phyloP scores from a whole-genome alignment of 2,113 vertebrate species.

The Hyaena hyaena region DNA sequence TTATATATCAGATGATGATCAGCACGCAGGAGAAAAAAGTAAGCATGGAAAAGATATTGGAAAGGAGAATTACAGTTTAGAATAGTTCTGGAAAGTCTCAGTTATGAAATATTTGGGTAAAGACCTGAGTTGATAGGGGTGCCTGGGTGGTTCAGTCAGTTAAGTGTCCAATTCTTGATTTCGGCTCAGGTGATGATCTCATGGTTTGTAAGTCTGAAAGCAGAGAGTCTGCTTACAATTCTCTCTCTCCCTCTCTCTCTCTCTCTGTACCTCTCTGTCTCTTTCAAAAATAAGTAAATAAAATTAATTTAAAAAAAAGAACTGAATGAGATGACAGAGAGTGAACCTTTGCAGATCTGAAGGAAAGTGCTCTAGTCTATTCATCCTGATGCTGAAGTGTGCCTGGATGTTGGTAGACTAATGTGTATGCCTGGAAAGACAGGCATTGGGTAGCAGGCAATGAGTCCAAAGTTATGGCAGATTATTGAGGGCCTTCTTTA shows the following conservation, averaged over 20 bases:
- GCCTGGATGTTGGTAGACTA: not conserved
- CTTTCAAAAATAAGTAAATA: no score
- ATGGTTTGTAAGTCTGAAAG: no score
- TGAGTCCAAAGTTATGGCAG: not conserved
- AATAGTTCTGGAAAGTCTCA: not conserved
- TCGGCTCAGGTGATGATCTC: no score
- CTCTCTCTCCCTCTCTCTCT: no score
- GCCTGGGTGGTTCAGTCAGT: no score
- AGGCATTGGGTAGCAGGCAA: not conserved
- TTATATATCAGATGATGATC: not conserved
- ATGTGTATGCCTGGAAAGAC: no score
- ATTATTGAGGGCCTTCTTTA: not conserved
- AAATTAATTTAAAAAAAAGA: not conserved
- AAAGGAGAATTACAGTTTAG: not conserved
- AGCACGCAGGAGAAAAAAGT: not conserved
- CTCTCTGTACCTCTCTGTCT: no score
- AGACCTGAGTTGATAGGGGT: not conserved
- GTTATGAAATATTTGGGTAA: not conserved
- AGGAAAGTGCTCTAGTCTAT: not conserved
- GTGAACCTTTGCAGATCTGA: not conserved
- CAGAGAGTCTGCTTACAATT: no score
- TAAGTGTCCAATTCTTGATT: no score
- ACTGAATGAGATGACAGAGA: not conserved
- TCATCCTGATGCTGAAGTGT: not conserved
- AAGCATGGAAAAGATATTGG: not conserved